Evolutionary conservation across 1,140 invertebrate species (phyloP), one percentile per base, ranked within the genome.

Genomic region (Diploscapter pachys): DNA sequence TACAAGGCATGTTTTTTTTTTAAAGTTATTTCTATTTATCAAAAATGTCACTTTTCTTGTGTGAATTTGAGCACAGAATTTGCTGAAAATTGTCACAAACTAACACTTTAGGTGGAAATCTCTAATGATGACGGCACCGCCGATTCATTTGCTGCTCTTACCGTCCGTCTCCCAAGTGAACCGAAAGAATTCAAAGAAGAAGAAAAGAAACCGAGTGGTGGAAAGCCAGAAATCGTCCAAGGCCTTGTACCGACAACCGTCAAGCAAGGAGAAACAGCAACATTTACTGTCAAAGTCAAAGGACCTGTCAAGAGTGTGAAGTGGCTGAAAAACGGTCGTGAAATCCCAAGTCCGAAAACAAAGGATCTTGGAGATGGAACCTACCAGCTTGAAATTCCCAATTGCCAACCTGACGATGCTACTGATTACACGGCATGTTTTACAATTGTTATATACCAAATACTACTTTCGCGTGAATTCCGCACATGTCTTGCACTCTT

Each of bases 231-330:
- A 63, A 68, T 79, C 54, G 75, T 79, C 50, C 63, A 55, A 54
- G 77, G 78, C n/a, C 64, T 79, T 5, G 78, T 78, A 3, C 78
- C 74, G 4, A 79, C 78, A 0, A 89, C 89, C 5, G 90, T 90
- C 0, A 91, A 93, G 80, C 93, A 95, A 86, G 93, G 92, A 57
- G 91, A 91, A 63, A 93, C 92, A 3, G 91, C 93, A 8, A 91
- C 93, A 85, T 94, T 96, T 80, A 91, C 93, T 85, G 85, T 86
- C 80, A 91, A 93, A 88, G 92, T 96, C 5, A 92, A 93, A 87
- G 93, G 92, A n/a, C 31, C 31, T 31, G 31, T 31, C 31, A 31
- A 31, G 31, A 31, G 31, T 31, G 78, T 79, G 4, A 79, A 79
- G 63, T 79, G 78, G 78, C 73, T 66, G 63, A 79, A 79, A 55